Conservation (phyloP, 2,797 vertebrate genomes). For the Chiloscyllium punctatum region DNA sequence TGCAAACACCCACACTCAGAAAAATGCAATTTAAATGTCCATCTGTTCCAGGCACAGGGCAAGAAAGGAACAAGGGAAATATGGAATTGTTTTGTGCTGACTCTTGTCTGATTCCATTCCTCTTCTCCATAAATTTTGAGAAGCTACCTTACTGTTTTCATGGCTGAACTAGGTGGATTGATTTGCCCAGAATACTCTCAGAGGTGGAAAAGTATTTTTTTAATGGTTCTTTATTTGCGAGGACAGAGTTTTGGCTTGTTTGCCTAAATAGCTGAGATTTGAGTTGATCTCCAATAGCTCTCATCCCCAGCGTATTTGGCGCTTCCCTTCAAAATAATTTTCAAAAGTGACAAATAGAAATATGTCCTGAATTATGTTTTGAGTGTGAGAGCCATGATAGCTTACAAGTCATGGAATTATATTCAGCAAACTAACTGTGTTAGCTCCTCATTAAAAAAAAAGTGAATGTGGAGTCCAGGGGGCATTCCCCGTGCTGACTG, state of each 20-base stretch:
- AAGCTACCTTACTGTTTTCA: not conserved
- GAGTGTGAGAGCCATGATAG: not conserved
- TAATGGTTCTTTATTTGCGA: not conserved
- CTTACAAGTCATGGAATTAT: not conserved
- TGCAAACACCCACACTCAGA: conserved; percentile 24
- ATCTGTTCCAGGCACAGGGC: not conserved
- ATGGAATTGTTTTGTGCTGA: conserved; percentile 3
- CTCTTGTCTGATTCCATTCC: conserved; percentile 11
- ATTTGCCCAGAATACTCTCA: not conserved
- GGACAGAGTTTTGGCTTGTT: not conserved
- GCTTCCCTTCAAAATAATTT: not conserved
- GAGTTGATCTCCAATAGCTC: not conserved
- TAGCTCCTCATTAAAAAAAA: not conserved
- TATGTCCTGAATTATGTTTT: not conserved
- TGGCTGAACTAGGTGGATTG: not conserved
- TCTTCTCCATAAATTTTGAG: not conserved
- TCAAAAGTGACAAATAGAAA: not conserved
- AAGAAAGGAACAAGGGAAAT: not conserved
- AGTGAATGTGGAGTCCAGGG: not conserved
- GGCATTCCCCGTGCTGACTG: not conserved
- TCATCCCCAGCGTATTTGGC: not conserved
- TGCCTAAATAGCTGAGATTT: not conserved
- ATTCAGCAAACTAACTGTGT: not conserved
- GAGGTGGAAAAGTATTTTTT: not conserved
- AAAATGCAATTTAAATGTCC: not conserved